Evolutionary conservation across 2,113 vertebrate genomes (phyloP), one percentile per base, ranked within the genome.

Genomic region (Pedionomus torquatus): DNA sequence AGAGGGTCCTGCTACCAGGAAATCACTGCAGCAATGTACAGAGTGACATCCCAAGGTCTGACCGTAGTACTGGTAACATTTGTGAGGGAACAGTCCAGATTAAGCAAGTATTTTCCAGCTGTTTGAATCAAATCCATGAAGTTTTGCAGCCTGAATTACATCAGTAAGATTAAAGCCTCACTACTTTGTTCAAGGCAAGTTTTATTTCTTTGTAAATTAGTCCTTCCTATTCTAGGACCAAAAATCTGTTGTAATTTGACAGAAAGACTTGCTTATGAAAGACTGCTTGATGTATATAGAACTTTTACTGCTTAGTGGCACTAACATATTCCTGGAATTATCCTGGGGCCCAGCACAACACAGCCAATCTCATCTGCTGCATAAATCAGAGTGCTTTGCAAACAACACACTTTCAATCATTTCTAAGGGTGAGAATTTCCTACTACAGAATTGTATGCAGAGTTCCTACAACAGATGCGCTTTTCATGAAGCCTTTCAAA

Each of bases 261-360:
- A 80, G 48, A 15, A 87, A 58, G 5, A 14, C 39, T 37, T 23
- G 11, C 35, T 60, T 24, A 21, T 79, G 66, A 74, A 52, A 75
- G 44, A 51, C 55, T 37, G 39, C 12, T 52, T 44, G 10, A 43
- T 2, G 12, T 18, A 60, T 12, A 33, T 33, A 76, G 80, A 80
- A 3, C 13, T 52, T 16, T 25, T 64, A 60, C 20, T 76, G 63
- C n/a, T 31, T n/a, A 60, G 70, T 7, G 25, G 49, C 57, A 79
- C 31, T 25, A 52, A 58, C 16, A 8, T 12, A 35, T 37, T 58
- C 60, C 61, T 37, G 33, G 41, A 55, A 66, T 51, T 35, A 82
- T 33, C 33, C 64, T 61, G 37, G 43, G 33, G 58, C 37, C 23
- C 1, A 3, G 25, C 69, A 68, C 0, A 0, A 30, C n/a, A n/a